Base-by-base conservation (phyloP, 2,888 invertebrate species). In the Abrostola triplasia region DNA sequence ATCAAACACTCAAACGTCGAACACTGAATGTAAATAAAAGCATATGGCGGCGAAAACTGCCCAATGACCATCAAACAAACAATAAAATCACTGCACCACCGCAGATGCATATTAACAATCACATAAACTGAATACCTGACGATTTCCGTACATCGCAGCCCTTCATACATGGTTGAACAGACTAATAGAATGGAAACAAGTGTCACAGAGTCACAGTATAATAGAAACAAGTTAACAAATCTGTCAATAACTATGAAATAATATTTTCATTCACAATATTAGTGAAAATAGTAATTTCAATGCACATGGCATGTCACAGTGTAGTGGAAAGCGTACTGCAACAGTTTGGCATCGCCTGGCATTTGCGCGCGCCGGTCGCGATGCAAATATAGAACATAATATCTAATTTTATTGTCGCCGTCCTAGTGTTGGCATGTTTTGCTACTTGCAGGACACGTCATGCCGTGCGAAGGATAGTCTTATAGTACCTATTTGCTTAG, bases 301-400 rank as follows among this genome's bases (percentile, higher is more conserved):
- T 77, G 70, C 67, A 67, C 68, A 50, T 55, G 58, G 61, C 63
- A 54, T 55, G 58, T 63, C 63, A 54, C 66, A 57, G 50, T 66
- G 49, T 10, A 13, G 57, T 56, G 40, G 58, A 37, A 56, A 60
- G 48, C 58, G 61, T 50, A 64, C 70, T 74, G 70, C 59, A 67
- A 52, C 49, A 61, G 53, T 66, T 79, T 73, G 68, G 80, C 78
- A 64, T 63, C 68, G 72, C 73, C 74, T 87, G 88, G 83, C 89
- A 89, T 88, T 88, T 88, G 81, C 82, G 59, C 67, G 80, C 79
- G 77, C 56, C 64, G 61, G 35, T 57, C 65, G 70, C 63, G 58
- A 59, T 67, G 74, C 87, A 84, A 89, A 89, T 89, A 88, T 89
- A 89, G 89, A 85, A 79, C 79, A 67, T 73, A 82, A 80, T 79